Conservation (phyloP, 2,113 vertebrate species). For the Paramisgurnus dabryanus region DNA sequence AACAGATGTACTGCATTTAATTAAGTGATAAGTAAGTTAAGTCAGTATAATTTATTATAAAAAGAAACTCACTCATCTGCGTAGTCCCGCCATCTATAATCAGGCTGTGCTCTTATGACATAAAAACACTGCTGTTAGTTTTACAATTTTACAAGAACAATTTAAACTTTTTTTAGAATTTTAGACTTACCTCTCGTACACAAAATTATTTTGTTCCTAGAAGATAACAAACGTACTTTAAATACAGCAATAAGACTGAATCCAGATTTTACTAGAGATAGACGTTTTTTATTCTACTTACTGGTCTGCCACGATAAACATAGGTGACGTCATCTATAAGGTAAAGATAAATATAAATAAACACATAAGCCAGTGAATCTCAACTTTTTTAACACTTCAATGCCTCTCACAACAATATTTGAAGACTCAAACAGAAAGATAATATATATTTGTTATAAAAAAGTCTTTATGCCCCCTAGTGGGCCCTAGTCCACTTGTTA, state of each 20-base stretch:
- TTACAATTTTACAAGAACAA: neutral
- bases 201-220: neutral
- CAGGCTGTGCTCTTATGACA: constrained; percentile 22
- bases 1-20: neutral
- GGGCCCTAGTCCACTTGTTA: too few relatives aligned
- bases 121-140: neutral
- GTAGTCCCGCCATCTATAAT: constrained; percentile 53
- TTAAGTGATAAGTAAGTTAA: neutral
- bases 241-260: neutral
- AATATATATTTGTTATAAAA: too few relatives aligned
- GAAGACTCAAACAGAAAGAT: too few relatives aligned
- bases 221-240: neutral
- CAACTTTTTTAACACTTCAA: too few relatives aligned
- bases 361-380: too few relatives aligned
- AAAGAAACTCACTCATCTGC: constrained; percentile 61
- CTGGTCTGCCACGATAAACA: constrained; percentile 48
- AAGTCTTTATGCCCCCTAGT: too few relatives aligned
- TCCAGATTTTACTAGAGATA: neutral
- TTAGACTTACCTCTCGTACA: neutral
- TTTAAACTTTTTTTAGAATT: too few relatives aligned
- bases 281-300: neutral
- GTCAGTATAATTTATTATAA: neutral
- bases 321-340: constrained; percentile 71
- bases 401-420: too few relatives aligned
- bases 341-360: neutral